Base-by-base conservation (phyloP, 2,888 invertebrate genomes). In the Apodemia duryi region DNA sequence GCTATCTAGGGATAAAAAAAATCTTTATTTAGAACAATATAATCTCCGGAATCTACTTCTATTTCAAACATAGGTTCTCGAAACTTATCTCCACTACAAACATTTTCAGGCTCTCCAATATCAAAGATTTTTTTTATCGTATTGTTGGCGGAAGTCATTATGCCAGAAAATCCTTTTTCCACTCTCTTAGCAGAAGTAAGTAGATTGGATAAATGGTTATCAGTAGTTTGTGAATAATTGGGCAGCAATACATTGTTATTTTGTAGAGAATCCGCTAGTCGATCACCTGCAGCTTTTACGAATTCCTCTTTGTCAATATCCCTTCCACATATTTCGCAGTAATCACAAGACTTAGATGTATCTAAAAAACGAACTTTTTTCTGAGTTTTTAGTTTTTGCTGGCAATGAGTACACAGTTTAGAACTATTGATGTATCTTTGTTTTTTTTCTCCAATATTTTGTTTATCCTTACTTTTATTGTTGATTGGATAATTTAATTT, bases 11-110 rank as follows among this genome's bases (percentile, higher is more conserved):
- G n/a, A n/a, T n/a, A n/a, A n/a, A n/a, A n/a, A n/a, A n/a, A n/a
- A 21, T 72, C 66, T 66, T 67, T 71, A 65, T 74, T 74, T 63
- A 74, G 65, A 41, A 74, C 67, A 62, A 63, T 62, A 63, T 67
- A 68, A 62, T 64, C 69, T 51, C 61, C 62, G 9, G 73, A 65
- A 62, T 73, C 71, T 66, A 74, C 51, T 29, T 65, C 54, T 63
- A 71, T 63, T 67, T 69, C 65, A 41, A 71, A 66, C 41, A 65
- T 57, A 38, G 67, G 70, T 13, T 32, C 13, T 13, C 57, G 57
- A 57, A 57, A 13, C n/a, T 57, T 7, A 32, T 51, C 49, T 5
- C 46, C 60, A 46, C 43, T 64, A 41, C 65, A 62, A 9, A 64
- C 32, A 46, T 63, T 65, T 32, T 62, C 65, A 10, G n/a, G 10